phyloP scores from a whole-genome alignment of 2,797 vertebrate species.

The Cyclura pinguis region DNA sequence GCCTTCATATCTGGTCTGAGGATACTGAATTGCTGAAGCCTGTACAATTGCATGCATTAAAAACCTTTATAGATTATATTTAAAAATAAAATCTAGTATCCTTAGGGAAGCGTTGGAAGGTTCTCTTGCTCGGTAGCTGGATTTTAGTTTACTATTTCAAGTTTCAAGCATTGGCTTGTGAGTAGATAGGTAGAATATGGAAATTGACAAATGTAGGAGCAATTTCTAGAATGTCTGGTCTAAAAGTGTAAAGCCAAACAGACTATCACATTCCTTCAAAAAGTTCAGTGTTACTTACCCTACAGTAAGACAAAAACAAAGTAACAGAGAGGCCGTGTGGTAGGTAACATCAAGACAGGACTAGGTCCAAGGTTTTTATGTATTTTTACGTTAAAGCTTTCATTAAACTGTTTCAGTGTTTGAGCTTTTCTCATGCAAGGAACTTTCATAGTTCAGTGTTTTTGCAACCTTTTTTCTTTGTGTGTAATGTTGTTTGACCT shows the following conservation, averaged over 20 bases:
- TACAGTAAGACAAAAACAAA: too few species aligned
- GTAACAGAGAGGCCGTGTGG: neutral
- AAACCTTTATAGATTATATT: neutral
- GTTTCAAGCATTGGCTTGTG: neutral
- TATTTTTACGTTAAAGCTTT: neutral
- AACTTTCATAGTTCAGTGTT: neutral
- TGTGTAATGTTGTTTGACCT: neutral
- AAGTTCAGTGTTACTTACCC: neutral
- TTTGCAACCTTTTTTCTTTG: neutral
- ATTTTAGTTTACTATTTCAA: neutral
- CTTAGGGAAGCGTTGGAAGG: neutral
- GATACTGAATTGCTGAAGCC: neutral
- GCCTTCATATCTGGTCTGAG: neutral
- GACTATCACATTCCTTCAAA: neutral
- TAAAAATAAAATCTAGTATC: neutral
- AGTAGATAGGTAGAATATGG: neutral
- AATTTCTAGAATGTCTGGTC: neutral
- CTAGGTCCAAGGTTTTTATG: neutral
- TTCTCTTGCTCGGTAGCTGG: neutral
- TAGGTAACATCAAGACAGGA: neutral
- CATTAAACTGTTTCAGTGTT: neutral
- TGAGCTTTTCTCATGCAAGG: neutral
- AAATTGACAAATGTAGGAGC: neutral
- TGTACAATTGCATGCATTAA: neutral
- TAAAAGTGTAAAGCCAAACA: neutral